Conservation (phyloP, 1,140 invertebrate genomes). For the Drosophila orena region DNA sequence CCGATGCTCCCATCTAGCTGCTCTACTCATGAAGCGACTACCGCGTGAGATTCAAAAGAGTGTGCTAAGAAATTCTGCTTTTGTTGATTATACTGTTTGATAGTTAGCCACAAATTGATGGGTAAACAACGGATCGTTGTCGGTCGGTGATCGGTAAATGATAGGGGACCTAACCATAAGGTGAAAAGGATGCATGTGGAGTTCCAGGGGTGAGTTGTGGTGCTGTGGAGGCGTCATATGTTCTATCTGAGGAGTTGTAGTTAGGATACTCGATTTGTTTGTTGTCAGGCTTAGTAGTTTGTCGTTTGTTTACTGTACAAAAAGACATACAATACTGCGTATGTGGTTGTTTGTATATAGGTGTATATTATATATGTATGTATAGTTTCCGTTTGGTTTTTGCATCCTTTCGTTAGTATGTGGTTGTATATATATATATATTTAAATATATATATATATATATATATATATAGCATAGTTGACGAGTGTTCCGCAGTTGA, state of each 20-base stretch:
- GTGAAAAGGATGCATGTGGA: conserved; percentile 48
- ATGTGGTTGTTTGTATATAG: conserved; percentile 77
- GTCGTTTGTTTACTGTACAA: conserved; percentile 64
- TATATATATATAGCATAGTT: conserved; percentile 60
- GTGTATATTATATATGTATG: conserved; percentile 63
- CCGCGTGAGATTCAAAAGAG: conserved; percentile 75
- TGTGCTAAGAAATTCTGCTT: conserved; percentile 65
- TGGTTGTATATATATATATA: conserved; percentile 3
- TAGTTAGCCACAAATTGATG: conserved; percentile 57
- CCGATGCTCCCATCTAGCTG: conserved; percentile 38
- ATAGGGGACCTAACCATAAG: conserved; percentile 1
- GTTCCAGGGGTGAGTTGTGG: background rate
- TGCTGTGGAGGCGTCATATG: conserved; percentile 52
- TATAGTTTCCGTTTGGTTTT: conserved; percentile 45
- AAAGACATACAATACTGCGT: conserved; percentile 79
- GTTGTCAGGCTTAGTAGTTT: conserved; percentile 75
- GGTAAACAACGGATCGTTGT: conserved; percentile 1
- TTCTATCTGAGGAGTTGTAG: conserved; percentile 42
- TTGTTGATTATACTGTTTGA: conserved; percentile 29
- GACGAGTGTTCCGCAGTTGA: conserved; percentile 59
- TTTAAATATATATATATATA: conserved; percentile 20
- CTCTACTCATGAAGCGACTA: conserved; percentile 50
- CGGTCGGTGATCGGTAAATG: conserved; percentile 19
- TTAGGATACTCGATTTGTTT: conserved; percentile 71
- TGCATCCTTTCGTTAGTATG: conserved; percentile 25